Evolutionary conservation across 1,140 invertebrate genomes (phyloP), one percentile per base, ranked within the genome.

Genomic region (Muscidifurax raptorellus): DNA sequence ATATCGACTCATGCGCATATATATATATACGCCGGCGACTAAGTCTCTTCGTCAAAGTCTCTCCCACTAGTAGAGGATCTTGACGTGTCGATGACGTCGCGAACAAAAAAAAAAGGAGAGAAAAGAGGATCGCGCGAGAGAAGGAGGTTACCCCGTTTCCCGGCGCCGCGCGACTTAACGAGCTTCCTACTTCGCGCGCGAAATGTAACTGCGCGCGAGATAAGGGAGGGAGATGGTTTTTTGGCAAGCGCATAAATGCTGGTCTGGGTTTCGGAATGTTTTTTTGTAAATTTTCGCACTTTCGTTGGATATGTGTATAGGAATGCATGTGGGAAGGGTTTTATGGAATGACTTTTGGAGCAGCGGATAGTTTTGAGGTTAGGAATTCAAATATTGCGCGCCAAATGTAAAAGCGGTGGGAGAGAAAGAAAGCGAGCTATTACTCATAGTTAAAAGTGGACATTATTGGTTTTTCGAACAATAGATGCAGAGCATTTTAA

Each of bases 91-190:
- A 40, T 40, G 71, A 40, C 71, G 66, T 15, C 59, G 81, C 40
- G 66, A 69, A 69, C 66, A 69, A 15, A 69, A 69, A 40, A 30
- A 27, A 59, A 84, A 81, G 64, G 76, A 69, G 66, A 69, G 18
- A 69, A 81, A 79, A 25, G 36, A 72, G 86, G 66, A 69, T 30
- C 59, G 79, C 83, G 78, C 67, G 85, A 85, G 85, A 36, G 86
- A 89, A 89, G 87, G 88, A 90, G 88, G 89, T 89, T 88, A 88
- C 88, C 89, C 87, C 88, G 86, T 88, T 90, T 76, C 74, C 36
- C 27, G 32, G 28, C 66, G 66, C 66, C 87, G 86, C 83, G 85
- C 85, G 84, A 80, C 84, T 88, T 88, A 88, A 89, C 87, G 88
- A 88, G 86, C 83, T 88, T 89, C 80, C 75, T 30, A 27, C 25